A percentile compares a stretch with the other conserved stretches of the same genome.
These are phyloP conservation scores for Spongilla lacustris DNA, from an alignment of 37 sponge, comb jelly and placozoan species.

Conservation along the genomic window DNA sequence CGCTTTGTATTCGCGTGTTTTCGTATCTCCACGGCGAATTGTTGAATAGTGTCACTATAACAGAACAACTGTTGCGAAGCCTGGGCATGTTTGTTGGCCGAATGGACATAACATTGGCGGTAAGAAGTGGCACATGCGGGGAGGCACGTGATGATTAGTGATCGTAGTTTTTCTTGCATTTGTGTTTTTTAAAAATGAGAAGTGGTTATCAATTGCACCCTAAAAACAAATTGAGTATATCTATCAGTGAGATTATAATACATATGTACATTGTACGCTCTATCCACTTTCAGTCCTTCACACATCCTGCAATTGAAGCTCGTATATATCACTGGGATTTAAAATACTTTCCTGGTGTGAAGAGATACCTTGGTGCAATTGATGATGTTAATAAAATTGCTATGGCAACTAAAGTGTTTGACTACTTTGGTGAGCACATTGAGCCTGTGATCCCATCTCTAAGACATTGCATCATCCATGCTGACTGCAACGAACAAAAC, in stretches of 20 bases:
- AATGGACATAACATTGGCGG: constrained; percentile 27
- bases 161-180: too few relatives aligned
- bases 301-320: constrained; percentile 16
- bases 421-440: constrained; percentile 1
- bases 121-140: neutral
- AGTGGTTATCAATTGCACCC: too few relatives aligned
- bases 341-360: neutral
- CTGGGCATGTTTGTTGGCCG: constrained; percentile 25
- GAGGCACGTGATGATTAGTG: neutral
- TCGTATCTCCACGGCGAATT: constrained; percentile 17
- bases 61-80: constrained; percentile 3
- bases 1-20: constrained; percentile 28
- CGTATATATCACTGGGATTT: constrained; percentile 7
- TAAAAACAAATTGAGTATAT: too few relatives aligned
- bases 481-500: constrained; percentile 14
- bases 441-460: constrained; percentile 17
- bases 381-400: constrained; percentile 6
- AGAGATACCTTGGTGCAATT: neutral
- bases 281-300: constrained; percentile 8
- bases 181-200: too few relatives aligned
- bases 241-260: too few relatives aligned
- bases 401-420: neutral
- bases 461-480: neutral
- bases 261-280: neutral
- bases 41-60: constrained; percentile 2